Evolutionary conservation across 2,797 vertebrate species (phyloP).

Genomic region (Macroramphosus scolopax): DNA sequence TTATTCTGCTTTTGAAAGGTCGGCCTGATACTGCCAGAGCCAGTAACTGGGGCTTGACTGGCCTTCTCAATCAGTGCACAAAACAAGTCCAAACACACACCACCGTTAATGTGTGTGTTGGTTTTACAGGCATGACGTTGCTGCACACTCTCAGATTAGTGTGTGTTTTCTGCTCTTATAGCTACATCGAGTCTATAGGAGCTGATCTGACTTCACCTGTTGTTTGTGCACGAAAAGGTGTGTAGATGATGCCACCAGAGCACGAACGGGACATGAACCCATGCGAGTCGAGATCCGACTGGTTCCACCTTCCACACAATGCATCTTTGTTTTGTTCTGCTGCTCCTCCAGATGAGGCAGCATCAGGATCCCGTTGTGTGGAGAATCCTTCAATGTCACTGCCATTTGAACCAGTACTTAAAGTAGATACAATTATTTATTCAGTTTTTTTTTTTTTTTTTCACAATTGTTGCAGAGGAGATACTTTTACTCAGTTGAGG

Average conservation of each 20-base stretch:
- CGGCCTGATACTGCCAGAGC: background rate
- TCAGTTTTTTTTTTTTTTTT: slow-evolving; percentile 73
- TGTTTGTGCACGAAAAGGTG: slow-evolving; percentile 21
- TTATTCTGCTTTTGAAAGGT: background rate
- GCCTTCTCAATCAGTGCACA: no score
- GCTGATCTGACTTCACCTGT: background rate
- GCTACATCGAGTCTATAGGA: no score
- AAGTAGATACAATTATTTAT: slow-evolving; percentile 88
- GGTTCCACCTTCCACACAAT: slow-evolving; percentile 18
- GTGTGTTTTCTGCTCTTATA: slow-evolving; percentile 7
- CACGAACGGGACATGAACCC: no score
- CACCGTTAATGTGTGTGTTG: slow-evolving; percentile 4
- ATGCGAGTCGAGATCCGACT: no score
- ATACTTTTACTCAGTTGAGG: slow-evolving; percentile 83
- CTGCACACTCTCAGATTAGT: no score
- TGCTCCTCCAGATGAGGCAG: slow-evolving; percentile 31
- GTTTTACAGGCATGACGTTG: no score
- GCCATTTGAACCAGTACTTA: slow-evolving; percentile 75
- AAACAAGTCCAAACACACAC: slow-evolving; percentile 1
- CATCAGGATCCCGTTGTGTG: no score
- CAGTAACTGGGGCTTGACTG: no score
- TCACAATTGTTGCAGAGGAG: slow-evolving; percentile 81
- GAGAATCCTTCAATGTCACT: slow-evolving; percentile 66
- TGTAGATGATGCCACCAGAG: slow-evolving; percentile 54
- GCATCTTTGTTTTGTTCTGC: slow-evolving; percentile 7